A percentile compares a stretch with the other conserved stretches of the same genome.
phyloP scores from a whole-genome alignment of 2,113 vertebrate genomes.

The Chloropsis hardwickii region DNA sequence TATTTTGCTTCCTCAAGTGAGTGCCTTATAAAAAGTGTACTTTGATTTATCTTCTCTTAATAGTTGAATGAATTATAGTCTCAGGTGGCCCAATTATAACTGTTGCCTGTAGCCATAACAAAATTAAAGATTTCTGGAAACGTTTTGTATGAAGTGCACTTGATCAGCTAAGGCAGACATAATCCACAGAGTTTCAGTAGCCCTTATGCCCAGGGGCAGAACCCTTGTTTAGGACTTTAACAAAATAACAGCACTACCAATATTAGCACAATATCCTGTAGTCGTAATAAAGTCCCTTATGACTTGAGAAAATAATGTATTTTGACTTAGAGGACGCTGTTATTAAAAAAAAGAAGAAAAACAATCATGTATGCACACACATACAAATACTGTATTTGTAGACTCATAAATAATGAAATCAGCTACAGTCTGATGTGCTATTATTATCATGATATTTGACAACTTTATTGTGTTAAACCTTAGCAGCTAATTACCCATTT shows the following conservation, averaged over 20 bases:
- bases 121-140: conserved; percentile 71
- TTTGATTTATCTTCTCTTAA: conserved; percentile 33
- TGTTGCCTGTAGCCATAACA: conserved; percentile 62
- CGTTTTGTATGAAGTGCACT: conserved; percentile 52
- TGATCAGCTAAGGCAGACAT: conserved; percentile 57
- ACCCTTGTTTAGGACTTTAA: conserved; percentile 45
- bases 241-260: conserved; percentile 29
- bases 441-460: background rate
- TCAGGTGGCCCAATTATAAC: conserved; percentile 70
- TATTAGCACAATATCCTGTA: conserved; percentile 17
- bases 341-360: background rate
- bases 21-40: conserved; percentile 18
- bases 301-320: background rate
- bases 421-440: background rate
- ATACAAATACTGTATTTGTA: background rate
- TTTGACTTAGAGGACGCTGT: background rate
- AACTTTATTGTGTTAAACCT: background rate
- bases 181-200: conserved; percentile 57
- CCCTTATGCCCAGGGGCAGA: conserved; percentile 46
- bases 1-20: conserved; percentile 4
- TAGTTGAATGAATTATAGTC: conserved; percentile 64
- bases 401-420: background rate
- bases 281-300: background rate
- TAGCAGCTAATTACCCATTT: background rate
- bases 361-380: background rate